Evolutionary conservation across 2,888 invertebrate species (phyloP), one percentile per base, ranked within the genome.

Genomic region (Spicauda simplicius): DNA sequence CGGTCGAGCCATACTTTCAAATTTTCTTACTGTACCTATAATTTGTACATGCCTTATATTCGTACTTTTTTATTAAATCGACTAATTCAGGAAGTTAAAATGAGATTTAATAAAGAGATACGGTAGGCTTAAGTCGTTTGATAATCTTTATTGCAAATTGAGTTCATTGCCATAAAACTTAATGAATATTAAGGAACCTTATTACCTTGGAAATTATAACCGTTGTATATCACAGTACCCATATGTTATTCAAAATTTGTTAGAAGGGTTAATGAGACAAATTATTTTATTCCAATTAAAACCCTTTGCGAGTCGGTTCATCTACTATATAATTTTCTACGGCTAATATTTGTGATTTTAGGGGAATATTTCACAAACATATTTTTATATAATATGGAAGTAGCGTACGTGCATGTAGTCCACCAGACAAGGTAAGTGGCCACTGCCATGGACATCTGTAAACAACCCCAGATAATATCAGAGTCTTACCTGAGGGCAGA

Each of bases 121-220:
- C 52, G 14, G 19, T 45, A n/a, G 52, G 61, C 65, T 72, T 66
- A 61, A 69, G 69, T 69, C 67, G 30, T 73, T 72, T 70, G 70
- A 72, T 73, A 72, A 72, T 71, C 72, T 73, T 74, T 73, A 74
- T 73, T 73, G 74, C 73, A 74, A 73, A 74, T 74, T 71, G 73
- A 69, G 64, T 19, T 50, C 69, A 68, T 69, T 69, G 70, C 68
- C 66, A 67, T 60, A 54, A 30, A 65, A 69, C 57, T 69, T 65
- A 50, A 60, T 57, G 52, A 63, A 70, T 61, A 55, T 64, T n/a
- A 64, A 58, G 64, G 52, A 60, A 64, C 64, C 54, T 55, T 52
- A 70, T 69, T 72, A 67, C 50, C 50, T 37, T 56, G 56, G 12
- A 48, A 55, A 62, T 61, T 54, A 62, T 63, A 41, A 14, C 41